These are phyloP conservation scores for Morpho deidamia DNA, from an alignment of 2,888 invertebrate species.

Conservation along the genomic window DNA sequence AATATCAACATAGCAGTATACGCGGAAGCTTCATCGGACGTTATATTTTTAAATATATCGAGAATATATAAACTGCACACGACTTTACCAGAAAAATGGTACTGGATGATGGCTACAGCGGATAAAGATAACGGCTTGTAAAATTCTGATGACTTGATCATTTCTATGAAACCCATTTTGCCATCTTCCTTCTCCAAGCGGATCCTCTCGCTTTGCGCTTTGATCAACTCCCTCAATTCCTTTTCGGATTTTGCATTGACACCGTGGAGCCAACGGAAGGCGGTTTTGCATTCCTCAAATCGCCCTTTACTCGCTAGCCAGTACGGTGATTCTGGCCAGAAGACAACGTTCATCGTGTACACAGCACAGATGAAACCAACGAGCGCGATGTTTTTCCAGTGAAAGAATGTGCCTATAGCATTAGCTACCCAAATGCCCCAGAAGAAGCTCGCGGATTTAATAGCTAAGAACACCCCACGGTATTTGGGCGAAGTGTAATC, in stretches of 20 bases:
- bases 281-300: slow-evolving; percentile 38
- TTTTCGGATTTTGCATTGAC: slow-evolving; percentile 27
- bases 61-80: slow-evolving; percentile 45
- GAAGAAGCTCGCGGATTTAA: slow-evolving; percentile 33
- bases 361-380: slow-evolving; percentile 19
- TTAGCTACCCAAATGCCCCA: slow-evolving; percentile 40
- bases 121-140: slow-evolving; percentile 42
- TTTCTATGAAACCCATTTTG: slow-evolving; percentile 18
- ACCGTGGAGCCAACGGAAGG: slow-evolving; percentile 45
- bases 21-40: slow-evolving; percentile 39
- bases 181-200: slow-evolving; percentile 1
- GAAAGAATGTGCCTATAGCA: slow-evolving; percentile 33
- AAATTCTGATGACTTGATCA: slow-evolving; percentile 35
- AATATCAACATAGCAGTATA: slow-evolving; percentile 51
- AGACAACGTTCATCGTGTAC: slow-evolving; percentile 11
- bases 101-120: slow-evolving; percentile 36
- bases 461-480: slow-evolving; percentile 32
- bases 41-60: slow-evolving; percentile 43
- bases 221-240: neutral
- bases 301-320: slow-evolving; percentile 47
- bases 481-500: slow-evolving; percentile 37
- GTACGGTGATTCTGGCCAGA: slow-evolving; percentile 32
- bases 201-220: neutral
- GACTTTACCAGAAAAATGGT: slow-evolving; percentile 46
- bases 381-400: slow-evolving; percentile 35